Evolutionary conservation across 2,797 vertebrate species (phyloP).

Genomic region (Caiman crocodilus): DNA sequence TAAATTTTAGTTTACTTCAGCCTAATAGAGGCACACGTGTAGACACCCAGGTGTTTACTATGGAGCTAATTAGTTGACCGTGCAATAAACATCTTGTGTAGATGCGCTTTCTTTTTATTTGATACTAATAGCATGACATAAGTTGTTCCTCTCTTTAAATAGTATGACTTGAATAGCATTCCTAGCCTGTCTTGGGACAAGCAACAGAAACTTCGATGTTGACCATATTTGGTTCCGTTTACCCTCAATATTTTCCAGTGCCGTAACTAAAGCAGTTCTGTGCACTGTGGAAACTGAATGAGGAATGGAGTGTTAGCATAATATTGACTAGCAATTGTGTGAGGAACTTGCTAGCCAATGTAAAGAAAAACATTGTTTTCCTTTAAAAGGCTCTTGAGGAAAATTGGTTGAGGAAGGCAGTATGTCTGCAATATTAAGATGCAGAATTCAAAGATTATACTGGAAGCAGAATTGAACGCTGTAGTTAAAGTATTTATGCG

Average conservation of each 20-base stretch:
- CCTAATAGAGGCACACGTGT: too few relatives aligned
- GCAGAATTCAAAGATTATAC: not conserved
- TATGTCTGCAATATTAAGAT: not conserved
- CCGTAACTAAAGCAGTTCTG: not conserved
- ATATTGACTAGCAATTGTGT: too few relatives aligned
- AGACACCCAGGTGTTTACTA: too few relatives aligned
- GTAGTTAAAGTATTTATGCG: not conserved
- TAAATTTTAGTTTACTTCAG: too few relatives aligned
- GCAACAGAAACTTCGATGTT: not conserved
- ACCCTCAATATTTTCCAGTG: not conserved
- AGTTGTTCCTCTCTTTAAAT: not conserved
- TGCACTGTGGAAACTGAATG: not conserved
- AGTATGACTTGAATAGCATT: not conserved
- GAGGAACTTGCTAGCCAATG: too few relatives aligned
- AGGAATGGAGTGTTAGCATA: not conserved
- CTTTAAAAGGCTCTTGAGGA: not conserved
- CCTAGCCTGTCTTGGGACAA: not conserved
- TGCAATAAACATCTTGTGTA: too few relatives aligned
- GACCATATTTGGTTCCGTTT: slow-evolving; percentile 70
- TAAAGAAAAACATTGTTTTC: not conserved
- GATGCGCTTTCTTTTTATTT: not conserved
- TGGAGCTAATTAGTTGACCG: too few relatives aligned
- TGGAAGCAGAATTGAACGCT: not conserved
- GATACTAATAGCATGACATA: not conserved
- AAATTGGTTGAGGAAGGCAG: not conserved